Conservation (phyloP, 2,888 invertebrate species). For the Eilema depressum region DNA sequence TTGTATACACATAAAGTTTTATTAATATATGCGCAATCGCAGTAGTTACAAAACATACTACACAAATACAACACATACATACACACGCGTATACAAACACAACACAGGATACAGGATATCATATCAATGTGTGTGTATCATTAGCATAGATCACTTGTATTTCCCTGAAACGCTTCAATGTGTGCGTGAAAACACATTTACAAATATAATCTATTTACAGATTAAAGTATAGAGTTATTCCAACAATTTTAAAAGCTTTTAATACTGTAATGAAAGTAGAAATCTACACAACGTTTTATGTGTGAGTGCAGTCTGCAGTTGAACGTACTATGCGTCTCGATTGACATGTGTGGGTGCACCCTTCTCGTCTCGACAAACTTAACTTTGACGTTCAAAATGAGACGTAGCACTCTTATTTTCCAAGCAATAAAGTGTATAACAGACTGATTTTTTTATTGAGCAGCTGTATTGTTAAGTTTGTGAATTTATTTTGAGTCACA, state of each 20-base stretch:
- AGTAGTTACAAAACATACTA: conserved; percentile 63
- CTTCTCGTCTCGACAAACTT: conserved; percentile 74
- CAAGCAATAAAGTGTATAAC: conserved; percentile 49
- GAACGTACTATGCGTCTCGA: conserved; percentile 65
- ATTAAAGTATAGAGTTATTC: conserved; percentile 47
- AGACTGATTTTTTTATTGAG: conserved; percentile 22
- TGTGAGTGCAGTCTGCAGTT: conserved; percentile 77
- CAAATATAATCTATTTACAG: conserved; percentile 39
- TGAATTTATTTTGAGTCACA: conserved; percentile 80
- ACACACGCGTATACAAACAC: conserved; percentile 26
- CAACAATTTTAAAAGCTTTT: conserved; percentile 55
- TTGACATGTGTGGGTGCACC: conserved; percentile 76
- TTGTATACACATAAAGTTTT: conserved; percentile 29
- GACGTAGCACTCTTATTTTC: conserved; percentile 27
- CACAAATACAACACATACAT: conserved; percentile 47
- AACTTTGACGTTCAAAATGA: conserved; percentile 26
- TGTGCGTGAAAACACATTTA: conserved; percentile 32
- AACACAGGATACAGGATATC: conserved; percentile 45
- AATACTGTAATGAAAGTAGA: conserved; percentile 57
- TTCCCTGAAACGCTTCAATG: conserved; percentile 42
- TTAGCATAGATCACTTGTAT: conserved; percentile 45
- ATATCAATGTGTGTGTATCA: conserved; percentile 37
- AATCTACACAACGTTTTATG: conserved; percentile 47
- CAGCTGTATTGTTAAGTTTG: conserved; percentile 45
- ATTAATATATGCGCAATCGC: conserved; percentile 46